Evolutionary conservation across 1,140 invertebrate genomes (phyloP).

Genomic region (Coelopa frigida): DNA sequence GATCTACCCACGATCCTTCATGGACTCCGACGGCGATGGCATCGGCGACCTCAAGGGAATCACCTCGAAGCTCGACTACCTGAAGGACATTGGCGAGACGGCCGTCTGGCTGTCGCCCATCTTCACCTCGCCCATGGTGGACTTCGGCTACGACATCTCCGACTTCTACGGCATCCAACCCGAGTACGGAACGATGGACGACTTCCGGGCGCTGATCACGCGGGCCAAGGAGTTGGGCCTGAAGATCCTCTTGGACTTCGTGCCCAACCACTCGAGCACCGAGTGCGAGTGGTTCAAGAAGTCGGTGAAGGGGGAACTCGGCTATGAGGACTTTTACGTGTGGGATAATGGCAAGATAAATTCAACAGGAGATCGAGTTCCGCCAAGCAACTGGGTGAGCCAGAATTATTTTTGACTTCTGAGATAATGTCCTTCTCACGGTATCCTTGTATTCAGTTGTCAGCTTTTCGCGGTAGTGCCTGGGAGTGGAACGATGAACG

Average conservation of each 20-base stretch:
- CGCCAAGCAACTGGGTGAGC: conserved; percentile 63
- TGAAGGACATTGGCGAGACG: conserved; percentile 50
- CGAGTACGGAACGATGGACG: conserved; percentile 62
- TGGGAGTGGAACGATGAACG: conserved; percentile 58
- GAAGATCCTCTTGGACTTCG: conserved; percentile 43
- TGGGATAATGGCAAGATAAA: conserved; percentile 53
- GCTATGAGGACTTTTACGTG: conserved; percentile 63
- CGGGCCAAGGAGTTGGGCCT: conserved; percentile 48
- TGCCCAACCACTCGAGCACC: conserved; percentile 67
- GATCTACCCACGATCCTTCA: conserved; percentile 63
- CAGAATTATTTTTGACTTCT: conserved; percentile 1
- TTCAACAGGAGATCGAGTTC: conserved; percentile 26
- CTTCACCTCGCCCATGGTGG: conserved; percentile 58
- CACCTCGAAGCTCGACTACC: conserved; percentile 48
- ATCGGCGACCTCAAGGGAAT: conserved; percentile 54
- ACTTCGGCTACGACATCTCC: conserved; percentile 62
- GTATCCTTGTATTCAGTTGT: conserved; percentile 22
- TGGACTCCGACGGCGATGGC: conserved; percentile 61
- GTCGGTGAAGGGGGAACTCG: conserved; percentile 50
- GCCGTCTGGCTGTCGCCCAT: conserved; percentile 66
- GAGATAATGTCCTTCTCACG: neutral
- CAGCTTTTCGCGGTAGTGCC: conserved; percentile 51
- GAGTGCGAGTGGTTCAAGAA: conserved; percentile 62
- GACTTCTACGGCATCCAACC: conserved; percentile 64
- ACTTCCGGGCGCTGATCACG: conserved; percentile 61